Evolutionary conservation across 1,140 invertebrate genomes (phyloP).

Genomic region (Rhyzopertha dominica): DNA sequence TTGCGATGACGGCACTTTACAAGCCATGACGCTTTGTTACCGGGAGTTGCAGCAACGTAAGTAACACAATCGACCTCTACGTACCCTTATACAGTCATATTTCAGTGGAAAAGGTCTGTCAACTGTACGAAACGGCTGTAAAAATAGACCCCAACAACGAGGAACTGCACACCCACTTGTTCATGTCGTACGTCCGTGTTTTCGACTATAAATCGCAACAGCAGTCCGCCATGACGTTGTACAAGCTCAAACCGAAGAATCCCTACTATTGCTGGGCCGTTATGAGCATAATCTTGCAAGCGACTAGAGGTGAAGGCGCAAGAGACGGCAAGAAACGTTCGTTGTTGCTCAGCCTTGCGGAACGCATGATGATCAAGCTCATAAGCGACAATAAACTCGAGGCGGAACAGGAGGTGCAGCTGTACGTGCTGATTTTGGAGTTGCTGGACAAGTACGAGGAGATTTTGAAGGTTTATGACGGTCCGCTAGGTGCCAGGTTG

Average conservation of each 20-base stretch:
- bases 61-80: conserved; percentile 30
- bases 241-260: conserved; percentile 88
- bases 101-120: conserved; percentile 80
- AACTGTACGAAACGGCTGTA: conserved; percentile 83
- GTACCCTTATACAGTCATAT: conserved; percentile 4
- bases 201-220: conserved; percentile 90
- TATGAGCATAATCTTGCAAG: conserved; percentile 93
- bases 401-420: conserved; percentile 86
- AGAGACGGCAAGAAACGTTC: conserved; percentile 52
- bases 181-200: conserved; percentile 91
- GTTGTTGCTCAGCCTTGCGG: conserved; percentile 78
- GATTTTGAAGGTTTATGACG: conserved; percentile 72
- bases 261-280: conserved; percentile 98
- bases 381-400: conserved; percentile 85
- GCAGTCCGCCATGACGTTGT: conserved; percentile 79
- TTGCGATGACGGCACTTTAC: conserved; percentile 85
- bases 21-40: conserved; percentile 95
- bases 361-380: conserved; percentile 80
- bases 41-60: conserved; percentile 85
- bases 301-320: conserved; percentile 47
- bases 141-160: conserved; percentile 83
- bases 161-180: conserved; percentile 87
- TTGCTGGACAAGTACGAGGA: conserved; percentile 78
- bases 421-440: conserved; percentile 89
- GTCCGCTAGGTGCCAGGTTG: conserved; percentile 62